Evolutionary conservation across 2,113 vertebrate species (phyloP).

Genomic region (Strix uralensis): DNA sequence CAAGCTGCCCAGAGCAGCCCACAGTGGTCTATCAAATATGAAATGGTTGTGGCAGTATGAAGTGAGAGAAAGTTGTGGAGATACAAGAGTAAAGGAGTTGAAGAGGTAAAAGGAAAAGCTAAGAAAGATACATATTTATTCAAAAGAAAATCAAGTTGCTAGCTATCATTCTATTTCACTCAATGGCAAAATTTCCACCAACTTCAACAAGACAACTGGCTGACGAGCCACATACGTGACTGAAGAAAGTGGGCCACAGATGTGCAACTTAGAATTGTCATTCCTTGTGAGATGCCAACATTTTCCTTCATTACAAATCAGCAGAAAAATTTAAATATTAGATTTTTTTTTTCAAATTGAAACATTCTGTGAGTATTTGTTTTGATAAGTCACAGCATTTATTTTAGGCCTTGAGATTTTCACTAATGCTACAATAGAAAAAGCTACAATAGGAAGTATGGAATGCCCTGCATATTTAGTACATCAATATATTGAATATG

Average conservation of each 20-base stretch:
- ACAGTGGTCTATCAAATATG: background rate
- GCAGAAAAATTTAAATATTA: background rate
- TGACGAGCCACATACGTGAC: fast-evolving
- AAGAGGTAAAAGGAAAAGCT: background rate
- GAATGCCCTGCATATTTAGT: background rate
- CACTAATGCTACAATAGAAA: background rate
- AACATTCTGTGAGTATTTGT: background rate
- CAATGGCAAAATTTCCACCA: background rate
- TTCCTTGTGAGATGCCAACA: background rate
- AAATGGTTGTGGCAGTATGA: background rate
- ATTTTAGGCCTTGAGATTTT: background rate
- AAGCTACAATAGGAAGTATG: background rate
- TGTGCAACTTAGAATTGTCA: background rate
- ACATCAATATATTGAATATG: background rate
- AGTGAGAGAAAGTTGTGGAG: background rate
- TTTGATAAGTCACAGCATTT: background rate
- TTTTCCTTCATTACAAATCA: background rate
- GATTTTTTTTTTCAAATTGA: background rate
- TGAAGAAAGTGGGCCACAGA: fast-evolving
- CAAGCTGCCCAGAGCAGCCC: background rate
- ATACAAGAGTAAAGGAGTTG: background rate
- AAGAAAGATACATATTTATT: background rate
- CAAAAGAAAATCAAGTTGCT: background rate
- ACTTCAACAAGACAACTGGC: background rate
- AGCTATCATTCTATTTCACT: background rate